Conservation (phyloP, 2,797 vertebrate species). For the Eulemur albifrons region DNA sequence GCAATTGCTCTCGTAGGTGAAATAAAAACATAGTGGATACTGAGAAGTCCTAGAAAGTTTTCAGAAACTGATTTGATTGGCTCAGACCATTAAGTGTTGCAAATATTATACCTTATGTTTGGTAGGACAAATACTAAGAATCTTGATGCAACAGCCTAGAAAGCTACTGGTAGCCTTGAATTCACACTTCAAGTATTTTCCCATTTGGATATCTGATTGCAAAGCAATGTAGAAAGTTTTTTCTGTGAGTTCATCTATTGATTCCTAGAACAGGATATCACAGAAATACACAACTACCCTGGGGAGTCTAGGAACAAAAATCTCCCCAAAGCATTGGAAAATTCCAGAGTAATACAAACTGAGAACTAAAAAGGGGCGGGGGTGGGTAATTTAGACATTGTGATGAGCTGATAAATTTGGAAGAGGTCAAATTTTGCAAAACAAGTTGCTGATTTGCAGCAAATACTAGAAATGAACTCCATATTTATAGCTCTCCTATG, state of each 20-base stretch:
- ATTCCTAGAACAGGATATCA: not conserved
- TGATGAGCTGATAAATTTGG: not conserved
- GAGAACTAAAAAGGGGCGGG: not conserved
- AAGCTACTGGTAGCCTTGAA: not conserved
- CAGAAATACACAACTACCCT: not conserved
- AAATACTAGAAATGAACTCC: not conserved
- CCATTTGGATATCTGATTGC: not conserved
- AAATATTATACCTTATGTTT: not conserved
- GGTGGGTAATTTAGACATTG: not conserved
- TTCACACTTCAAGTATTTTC: slow-evolving; percentile 3
- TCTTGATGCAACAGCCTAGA: not conserved
- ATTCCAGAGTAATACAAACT: not conserved
- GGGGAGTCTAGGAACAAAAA: not conserved
- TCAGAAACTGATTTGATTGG: not conserved
- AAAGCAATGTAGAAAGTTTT: not conserved
- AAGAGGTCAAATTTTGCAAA: not conserved
- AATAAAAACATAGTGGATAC: not conserved
- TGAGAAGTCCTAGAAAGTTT: not conserved
- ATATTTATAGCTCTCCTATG: not conserved
- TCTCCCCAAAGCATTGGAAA: not conserved
- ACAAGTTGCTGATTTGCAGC: not conserved
- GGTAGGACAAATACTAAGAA: not conserved
- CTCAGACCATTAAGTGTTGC: not conserved
- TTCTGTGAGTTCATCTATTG: not conserved
- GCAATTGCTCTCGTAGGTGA: not conserved